Evolutionary conservation across 2,888 invertebrate species (phyloP), one percentile per base, ranked within the genome.

Genomic region (Eupithecia subumbrata): DNA sequence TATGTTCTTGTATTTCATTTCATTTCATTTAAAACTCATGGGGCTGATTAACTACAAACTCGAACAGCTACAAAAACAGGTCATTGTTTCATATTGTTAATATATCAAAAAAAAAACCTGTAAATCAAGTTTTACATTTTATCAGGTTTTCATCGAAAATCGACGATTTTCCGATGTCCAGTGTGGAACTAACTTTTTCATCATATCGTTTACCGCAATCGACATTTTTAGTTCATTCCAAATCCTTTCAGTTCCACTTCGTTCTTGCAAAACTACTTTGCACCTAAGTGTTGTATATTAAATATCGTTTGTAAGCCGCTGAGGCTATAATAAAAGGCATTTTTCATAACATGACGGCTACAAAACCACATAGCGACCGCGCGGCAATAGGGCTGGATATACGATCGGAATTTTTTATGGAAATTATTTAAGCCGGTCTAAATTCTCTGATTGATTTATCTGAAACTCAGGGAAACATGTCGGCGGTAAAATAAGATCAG

Each of bases 331-430:
- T 68, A 45, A 14, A 43, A 68, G 43, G 43, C 25, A 68, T 68
- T 68, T 68, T 68, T 68, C 68, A 68, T 68, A 45, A 68, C 43
- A 68, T 45, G 68, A 68, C 68, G 43, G 8, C 43, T 40, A 22
- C 67, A 67, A 22, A 3, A 56, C 22, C 12, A 25, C 60, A 60
- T 9, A 60, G 60, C 60, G 5, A 60, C 60, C 43, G 68, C 25
- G 43, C 25, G 40, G 43, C 68, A 25, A 40, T 43, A 68, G n/a
- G 22, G 43, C 1, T 60, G 60, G 60, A 14, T 12, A 60, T 25
- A 25, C 25, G 60, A 25, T 60, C 25, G 0, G 4, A 56, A 56
- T 25, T 12, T 5, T 5, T 5, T 25, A 12, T 22, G n/a, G 0
- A 9, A 14, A 60, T 12, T 25, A 25, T 25, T 4, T 34, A 16